Percentiles rank a stretch among this genome's conserved stretches.
These are phyloP conservation scores for Himalopsyche tibetana DNA, from an alignment of 2,888 invertebrate species.

Conservation along the genomic window DNA sequence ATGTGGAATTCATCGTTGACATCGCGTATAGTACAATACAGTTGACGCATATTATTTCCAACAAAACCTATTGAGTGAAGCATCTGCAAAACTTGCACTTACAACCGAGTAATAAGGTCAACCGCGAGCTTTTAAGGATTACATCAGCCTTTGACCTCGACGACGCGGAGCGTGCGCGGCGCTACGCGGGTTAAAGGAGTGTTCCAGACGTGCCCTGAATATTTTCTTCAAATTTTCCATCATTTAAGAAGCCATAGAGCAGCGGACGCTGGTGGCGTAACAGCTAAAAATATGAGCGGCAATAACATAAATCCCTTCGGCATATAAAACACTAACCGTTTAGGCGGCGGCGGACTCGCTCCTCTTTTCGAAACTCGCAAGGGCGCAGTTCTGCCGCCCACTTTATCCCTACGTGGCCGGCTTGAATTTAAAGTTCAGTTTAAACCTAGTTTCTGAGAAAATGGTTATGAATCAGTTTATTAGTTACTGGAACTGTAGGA, in stretches of 20 bases:
- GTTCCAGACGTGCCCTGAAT: conserved; percentile 74
- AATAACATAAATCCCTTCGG: conserved; percentile 79
- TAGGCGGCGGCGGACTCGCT: conserved; percentile 50
- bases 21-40: neutral
- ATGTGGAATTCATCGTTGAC: too few relatives aligned
- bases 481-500: neutral
- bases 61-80: conserved; percentile 10
- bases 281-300: conserved; percentile 78
- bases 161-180: conserved; percentile 48
- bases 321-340: conserved; percentile 79
- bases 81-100: conserved; percentile 41
- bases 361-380: neutral
- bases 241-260: conserved; percentile 66
- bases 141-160: conserved; percentile 58
- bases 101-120: conserved; percentile 52
- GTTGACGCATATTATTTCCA: neutral
- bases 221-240: conserved; percentile 75
- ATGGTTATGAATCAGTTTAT: neutral
- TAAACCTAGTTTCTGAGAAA: conserved; percentile 46
- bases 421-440: conserved; percentile 63
- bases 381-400: conserved; percentile 39
- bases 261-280: conserved; percentile 72
- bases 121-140: conserved; percentile 53
- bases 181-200: conserved; percentile 48
- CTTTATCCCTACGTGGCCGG: conserved; percentile 68